These are phyloP conservation scores for Tenthredo notha DNA, from an alignment of 2,888 invertebrate genomes.

Conservation along the genomic window DNA sequence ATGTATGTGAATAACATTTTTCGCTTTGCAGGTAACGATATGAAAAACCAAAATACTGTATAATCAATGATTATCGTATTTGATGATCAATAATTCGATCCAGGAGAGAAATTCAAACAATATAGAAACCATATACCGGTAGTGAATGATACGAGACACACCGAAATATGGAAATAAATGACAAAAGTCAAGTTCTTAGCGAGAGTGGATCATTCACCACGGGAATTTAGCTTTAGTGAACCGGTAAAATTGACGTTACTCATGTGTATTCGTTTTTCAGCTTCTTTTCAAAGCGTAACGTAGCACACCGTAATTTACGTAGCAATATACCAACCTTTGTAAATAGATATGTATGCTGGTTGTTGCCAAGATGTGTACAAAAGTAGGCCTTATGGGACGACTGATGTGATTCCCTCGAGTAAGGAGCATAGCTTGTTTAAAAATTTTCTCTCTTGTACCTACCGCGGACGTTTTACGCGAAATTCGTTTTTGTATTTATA, in stretches of 20 bases:
- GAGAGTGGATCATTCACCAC: background rate
- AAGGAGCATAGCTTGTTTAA: background rate
- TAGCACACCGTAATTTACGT: background rate
- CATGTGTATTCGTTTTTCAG: background rate
- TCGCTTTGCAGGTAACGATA: background rate
- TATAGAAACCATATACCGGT: background rate
- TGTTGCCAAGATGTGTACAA: background rate
- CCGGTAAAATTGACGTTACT: background rate
- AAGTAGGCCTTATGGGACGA: background rate
- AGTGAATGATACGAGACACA: background rate
- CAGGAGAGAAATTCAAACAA: background rate
- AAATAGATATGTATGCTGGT: conserved; percentile 6
- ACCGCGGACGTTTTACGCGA: background rate
- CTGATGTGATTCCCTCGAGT: background rate
- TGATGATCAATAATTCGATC: background rate
- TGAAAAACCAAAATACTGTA: background rate
- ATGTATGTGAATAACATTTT: background rate
- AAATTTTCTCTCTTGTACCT: background rate
- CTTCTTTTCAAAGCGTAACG: background rate
- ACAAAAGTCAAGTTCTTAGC: background rate
- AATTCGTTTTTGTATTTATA: background rate
- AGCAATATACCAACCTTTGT: conserved; percentile 2
- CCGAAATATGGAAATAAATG: background rate
- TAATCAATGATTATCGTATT: background rate
- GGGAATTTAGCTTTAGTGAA: background rate